Percentiles rank a stretch among this genome's conserved stretches.
phyloP scores from a whole-genome alignment of 2,797 vertebrate species.

The Sebastes matsubarae region DNA sequence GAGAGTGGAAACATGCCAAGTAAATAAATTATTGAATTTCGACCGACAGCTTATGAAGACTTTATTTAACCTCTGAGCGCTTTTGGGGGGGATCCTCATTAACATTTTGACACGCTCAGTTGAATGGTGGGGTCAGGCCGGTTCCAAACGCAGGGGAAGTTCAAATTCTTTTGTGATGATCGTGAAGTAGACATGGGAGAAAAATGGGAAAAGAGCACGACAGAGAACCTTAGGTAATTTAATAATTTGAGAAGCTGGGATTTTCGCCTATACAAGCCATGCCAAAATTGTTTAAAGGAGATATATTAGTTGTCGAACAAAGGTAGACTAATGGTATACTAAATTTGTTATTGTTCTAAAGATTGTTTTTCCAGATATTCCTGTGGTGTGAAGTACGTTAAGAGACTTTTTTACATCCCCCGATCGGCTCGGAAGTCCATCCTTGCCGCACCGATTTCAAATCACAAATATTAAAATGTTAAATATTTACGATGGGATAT shows the following conservation, averaged over 20 bases:
- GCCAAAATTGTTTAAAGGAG: slow-evolving; percentile 83
- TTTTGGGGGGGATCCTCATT: slow-evolving; percentile 85
- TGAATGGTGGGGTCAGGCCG: slow-evolving; percentile 82
- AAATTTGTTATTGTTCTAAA: too few species aligned
- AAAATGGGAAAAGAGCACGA: slow-evolving; percentile 59
- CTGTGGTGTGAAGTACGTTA: too few species aligned
- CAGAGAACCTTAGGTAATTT: slow-evolving; percentile 56
- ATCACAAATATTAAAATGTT: too few species aligned
- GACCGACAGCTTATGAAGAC: slow-evolving; percentile 92
- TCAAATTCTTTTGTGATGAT: slow-evolving; percentile 77
- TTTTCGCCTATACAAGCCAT: slow-evolving; percentile 66
- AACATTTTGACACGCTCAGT: slow-evolving; percentile 87
- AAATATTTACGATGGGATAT: too few species aligned
- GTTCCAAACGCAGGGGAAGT: slow-evolving; percentile 72
- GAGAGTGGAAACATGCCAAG: slow-evolving; percentile 80
- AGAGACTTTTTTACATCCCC: too few species aligned
- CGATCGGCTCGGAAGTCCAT: too few species aligned
- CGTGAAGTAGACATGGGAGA: slow-evolving; percentile 65
- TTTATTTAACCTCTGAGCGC: slow-evolving; percentile 89
- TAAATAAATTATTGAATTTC: slow-evolving; percentile 83
- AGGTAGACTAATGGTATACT: slow-evolving; percentile 59
- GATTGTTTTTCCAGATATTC: too few species aligned
- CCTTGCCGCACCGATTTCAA: too few species aligned
- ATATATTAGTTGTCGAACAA: slow-evolving; percentile 83
- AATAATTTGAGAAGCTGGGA: slow-evolving; percentile 25